Base-by-base conservation (phyloP, 1,140 invertebrate genomes). In the Camponotus pennsylvanicus region DNA sequence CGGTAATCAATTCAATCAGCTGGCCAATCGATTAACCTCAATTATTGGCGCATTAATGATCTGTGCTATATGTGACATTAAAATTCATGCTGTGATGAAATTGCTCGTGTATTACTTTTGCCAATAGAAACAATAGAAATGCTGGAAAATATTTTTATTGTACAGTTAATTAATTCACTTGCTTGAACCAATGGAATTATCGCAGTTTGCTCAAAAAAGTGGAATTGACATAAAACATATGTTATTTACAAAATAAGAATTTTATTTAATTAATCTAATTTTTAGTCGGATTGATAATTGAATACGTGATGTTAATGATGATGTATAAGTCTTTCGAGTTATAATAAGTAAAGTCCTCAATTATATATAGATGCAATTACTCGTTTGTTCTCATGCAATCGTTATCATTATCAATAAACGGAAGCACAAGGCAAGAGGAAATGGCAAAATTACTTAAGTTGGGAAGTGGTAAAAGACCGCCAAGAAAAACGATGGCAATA, bases 1-100 rank as follows among this genome's bases (percentile, higher is more conserved):
- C 79, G 86, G 66, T 45, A 87, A 89, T 89, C 73, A 85, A 89
- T 89, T 87, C 76, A 79, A 87, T 83, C 73, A 76, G 79, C 63
- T 78, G 67, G 67, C 21, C 87, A 86, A 78, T 73, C 78, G 85
- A 87, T 89, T 89, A 89, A 89, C 73, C 79, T 87, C 71, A 59
- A 87, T 87, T 82, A 88, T 76, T 84, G 78, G 66, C 69, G 66
- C 76, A 89, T 89, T 84, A 89, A 75, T 71, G 66, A 89, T 79
- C 82, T 78, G 80, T 69, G 42, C 59, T 83, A 83, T 75, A 73
- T 61, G 69, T 63, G 57, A 83, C 79, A 83, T 83, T 83, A 83
- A 83, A 83, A 83, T 83, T 83, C 79, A 83, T 83, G 45, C 15
- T 42, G 18, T 52, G 55, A 11, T 34, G 32, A 37, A 49, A 83